Evolutionary conservation across 2,113 vertebrate species (phyloP), one percentile per base, ranked within the genome.

Genomic region (Hippocampus mohnikei): DNA sequence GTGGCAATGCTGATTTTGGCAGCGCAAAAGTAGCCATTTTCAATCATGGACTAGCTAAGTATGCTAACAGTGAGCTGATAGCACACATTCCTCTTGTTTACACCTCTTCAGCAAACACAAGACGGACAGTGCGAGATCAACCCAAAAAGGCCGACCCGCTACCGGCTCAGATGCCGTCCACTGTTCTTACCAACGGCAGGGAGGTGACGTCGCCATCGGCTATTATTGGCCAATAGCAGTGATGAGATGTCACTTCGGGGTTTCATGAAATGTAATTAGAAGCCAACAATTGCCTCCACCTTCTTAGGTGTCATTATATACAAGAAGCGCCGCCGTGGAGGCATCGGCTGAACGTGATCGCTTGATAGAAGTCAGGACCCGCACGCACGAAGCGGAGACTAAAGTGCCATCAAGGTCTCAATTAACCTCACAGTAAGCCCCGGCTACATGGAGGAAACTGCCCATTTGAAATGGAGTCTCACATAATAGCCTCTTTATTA

Each of bases 31-130:
- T 82, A 75, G 73, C 75, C 67, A 81, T 89, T 88, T 88, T 84
- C 86, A 91, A 90, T 91, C 86, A 90, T 83, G 77, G 78, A 90
- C 88, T 75, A 82, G 82, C 74, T 29, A 60, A 29, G 60, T 62
- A 62, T 84, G 84, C 81, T 87, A 82, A 76, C 79, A 15, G 82
- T 62, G 78, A 80, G 81, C 81, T 79, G 48, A 72, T 27, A 11
- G 60, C 33, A 40, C 64, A 66, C 48, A 37, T 70, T 81, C 70
- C 13, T 75, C 83, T 78, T 84, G 71, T 87, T 83, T 78, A 79
- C 66, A 74, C 44, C 63, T 78, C 73, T 77, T 80, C 84, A 82
- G 85, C 81, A 77, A 88, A 84, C 70, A 78, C 71, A 70, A 74
- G 69, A 75, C 84, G 81, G 83, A 81, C 66, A 60, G 65, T 42